These are phyloP conservation scores for Hyles euphorbiae DNA, from an alignment of 1,140 invertebrate genomes.

Conservation along the genomic window DNA sequence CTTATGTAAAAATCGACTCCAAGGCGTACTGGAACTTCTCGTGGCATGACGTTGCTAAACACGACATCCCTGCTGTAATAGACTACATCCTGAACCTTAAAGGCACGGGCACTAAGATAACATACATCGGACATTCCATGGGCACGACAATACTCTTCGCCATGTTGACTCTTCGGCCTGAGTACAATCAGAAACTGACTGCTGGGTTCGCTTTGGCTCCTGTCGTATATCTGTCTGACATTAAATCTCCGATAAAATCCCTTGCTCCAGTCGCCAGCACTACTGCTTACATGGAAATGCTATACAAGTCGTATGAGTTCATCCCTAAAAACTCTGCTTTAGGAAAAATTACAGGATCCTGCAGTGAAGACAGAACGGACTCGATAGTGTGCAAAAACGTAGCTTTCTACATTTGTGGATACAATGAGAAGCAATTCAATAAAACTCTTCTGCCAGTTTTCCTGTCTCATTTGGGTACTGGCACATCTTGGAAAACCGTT, in stretches of 20 bases:
- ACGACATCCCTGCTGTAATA: constrained; percentile 85
- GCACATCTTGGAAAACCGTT: constrained; percentile 84
- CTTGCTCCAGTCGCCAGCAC: constrained; percentile 76
- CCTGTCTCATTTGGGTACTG: constrained; percentile 83
- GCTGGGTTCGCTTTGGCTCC: constrained; percentile 83
- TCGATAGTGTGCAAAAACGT: constrained; percentile 79
- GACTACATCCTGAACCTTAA: constrained; percentile 78
- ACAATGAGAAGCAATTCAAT: constrained; percentile 82
- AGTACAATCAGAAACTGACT: constrained; percentile 80
- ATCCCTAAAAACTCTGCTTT: constrained; percentile 78
- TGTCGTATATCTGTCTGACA: constrained; percentile 80
- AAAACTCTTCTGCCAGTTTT: constrained; percentile 81
- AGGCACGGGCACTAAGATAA: constrained; percentile 68
- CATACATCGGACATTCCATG: constrained; percentile 85
- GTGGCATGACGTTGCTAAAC: constrained; percentile 82
- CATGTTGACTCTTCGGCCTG: constrained; percentile 79
- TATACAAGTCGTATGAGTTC: constrained; percentile 80
- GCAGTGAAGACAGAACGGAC: constrained; percentile 71
- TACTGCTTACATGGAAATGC: constrained; percentile 75
- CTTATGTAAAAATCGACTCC: constrained; percentile 58
- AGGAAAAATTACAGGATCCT: constrained; percentile 77
- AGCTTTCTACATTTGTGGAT: constrained; percentile 80
- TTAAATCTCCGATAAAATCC: constrained; percentile 74
- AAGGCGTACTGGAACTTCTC: constrained; percentile 80
- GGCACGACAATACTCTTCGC: constrained; percentile 79